Conservation (phyloP, 2,888 invertebrate species). For the Drosophila prolongata region DNA sequence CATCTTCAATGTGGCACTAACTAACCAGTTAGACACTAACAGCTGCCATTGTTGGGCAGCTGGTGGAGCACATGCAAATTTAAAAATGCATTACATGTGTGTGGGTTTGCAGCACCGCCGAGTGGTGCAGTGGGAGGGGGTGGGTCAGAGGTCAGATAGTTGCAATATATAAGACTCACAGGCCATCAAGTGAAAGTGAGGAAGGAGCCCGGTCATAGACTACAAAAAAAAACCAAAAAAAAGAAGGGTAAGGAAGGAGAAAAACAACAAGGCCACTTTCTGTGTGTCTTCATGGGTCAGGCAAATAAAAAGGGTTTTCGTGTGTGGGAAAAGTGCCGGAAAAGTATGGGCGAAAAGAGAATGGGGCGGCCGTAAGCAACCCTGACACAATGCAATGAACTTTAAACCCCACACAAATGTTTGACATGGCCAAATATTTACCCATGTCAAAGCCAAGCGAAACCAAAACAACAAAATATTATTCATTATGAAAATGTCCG, state of each 20-base stretch:
- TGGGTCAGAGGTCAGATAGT: conserved; percentile 15
- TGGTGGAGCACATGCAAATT: conserved; percentile 67
- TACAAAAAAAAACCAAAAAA: neutral
- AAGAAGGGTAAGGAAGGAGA: neutral
- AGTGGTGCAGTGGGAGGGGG: neutral
- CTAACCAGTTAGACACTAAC: conserved; percentile 73
- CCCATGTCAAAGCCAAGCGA: conserved; percentile 58
- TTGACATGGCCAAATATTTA: conserved; percentile 47
- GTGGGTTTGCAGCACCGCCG: conserved; percentile 43
- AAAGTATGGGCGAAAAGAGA: neutral
- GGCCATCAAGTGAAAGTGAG: conserved; percentile 41
- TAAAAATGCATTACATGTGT: conserved; percentile 73
- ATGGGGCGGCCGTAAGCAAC: conserved; percentile 5
- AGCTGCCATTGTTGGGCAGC: conserved; percentile 47
- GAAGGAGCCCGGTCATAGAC: conserved; percentile 37
- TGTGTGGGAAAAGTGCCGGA: neutral
- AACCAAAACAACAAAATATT: conserved; percentile 43
- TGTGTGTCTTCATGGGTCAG: conserved; percentile 33
- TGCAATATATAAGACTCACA: conserved; percentile 27
- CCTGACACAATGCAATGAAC: conserved; percentile 66
- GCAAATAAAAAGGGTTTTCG: conserved; percentile 16
- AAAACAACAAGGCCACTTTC: conserved; percentile 42
- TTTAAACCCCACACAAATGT: conserved; percentile 53
- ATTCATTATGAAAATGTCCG: conserved; percentile 36
- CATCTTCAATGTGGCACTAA: conserved; percentile 61